These are phyloP conservation scores for Bos indicus DNA, from an alignment of 2,113 vertebrate species.

Conservation along the genomic window DNA sequence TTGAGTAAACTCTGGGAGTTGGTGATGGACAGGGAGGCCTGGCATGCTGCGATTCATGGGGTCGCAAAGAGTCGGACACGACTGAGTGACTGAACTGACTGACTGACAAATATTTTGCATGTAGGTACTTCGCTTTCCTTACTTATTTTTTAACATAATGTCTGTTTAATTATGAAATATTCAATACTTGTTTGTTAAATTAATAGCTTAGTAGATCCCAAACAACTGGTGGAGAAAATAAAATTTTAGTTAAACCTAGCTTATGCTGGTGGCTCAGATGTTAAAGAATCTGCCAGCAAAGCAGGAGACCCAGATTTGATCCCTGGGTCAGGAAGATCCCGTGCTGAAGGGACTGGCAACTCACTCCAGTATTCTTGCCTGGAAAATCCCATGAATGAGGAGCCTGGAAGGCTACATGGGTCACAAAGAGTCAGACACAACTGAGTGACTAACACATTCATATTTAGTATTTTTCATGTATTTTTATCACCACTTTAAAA, in stretches of 20 bases:
- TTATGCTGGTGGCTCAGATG: not conserved
- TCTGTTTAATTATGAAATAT: not conserved
- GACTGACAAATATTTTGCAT: not conserved
- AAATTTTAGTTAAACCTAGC: not conserved
- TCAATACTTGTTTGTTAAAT: not conserved
- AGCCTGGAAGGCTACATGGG: not conserved
- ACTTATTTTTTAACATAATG: not conserved
- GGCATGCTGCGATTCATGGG: not conserved
- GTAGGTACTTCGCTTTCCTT: not conserved
- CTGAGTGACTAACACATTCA: not conserved
- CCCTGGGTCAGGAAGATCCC: not conserved
- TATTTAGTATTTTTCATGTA: not conserved
- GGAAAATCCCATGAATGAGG: not conserved
- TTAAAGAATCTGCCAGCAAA: not conserved
- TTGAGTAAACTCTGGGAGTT: not conserved
- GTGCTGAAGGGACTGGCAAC: not conserved
- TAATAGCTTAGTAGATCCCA: not conserved
- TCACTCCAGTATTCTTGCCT: not conserved
- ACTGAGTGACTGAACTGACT: no score
- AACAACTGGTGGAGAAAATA: not conserved
- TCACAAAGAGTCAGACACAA: not conserved
- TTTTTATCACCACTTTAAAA: conserved; percentile 17
- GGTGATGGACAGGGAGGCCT: not conserved
- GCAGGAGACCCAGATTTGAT: not conserved
- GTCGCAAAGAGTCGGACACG: not conserved